phyloP scores from a whole-genome alignment of 1,140 invertebrate species.

The Papilio polyxenes region DNA sequence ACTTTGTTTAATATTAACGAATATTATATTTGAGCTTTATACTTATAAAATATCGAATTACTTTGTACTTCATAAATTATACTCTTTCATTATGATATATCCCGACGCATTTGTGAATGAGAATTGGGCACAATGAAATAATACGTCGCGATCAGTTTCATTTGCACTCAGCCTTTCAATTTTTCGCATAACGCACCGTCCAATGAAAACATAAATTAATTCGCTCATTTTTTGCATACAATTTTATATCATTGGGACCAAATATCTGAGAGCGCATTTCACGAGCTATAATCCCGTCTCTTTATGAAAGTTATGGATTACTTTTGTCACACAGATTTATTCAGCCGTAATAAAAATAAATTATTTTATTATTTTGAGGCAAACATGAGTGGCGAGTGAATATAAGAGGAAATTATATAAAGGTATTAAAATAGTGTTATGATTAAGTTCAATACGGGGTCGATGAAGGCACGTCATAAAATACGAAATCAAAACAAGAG shows the following conservation, averaged over 20 bases:
- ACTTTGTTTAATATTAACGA: neutral
- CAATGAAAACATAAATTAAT: constrained; percentile 80
- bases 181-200: constrained; percentile 78
- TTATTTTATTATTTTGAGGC: constrained; percentile 70
- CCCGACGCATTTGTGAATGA: constrained; percentile 57
- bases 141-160: constrained; percentile 72
- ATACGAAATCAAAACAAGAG: constrained; percentile 71
- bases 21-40: neutral
- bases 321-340: constrained; percentile 52
- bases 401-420: constrained; percentile 50
- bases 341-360: constrained; percentile 55
- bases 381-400: constrained; percentile 44
- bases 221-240: constrained; percentile 79
- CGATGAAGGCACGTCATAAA: constrained; percentile 60
- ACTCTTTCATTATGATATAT: constrained; percentile 40
- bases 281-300: constrained; percentile 70
- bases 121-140: constrained; percentile 68
- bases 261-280: constrained; percentile 73
- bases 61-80: constrained; percentile 35
- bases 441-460: constrained; percentile 54
- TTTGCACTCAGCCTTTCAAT: constrained; percentile 71
- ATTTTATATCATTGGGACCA: constrained; percentile 77
- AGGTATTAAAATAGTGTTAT: constrained; percentile 41
- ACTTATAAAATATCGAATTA: neutral
- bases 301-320: constrained; percentile 75